These are phyloP conservation scores for Heliconius erato DNA, from an alignment of 2,888 invertebrate genomes.

Conservation along the genomic window DNA sequence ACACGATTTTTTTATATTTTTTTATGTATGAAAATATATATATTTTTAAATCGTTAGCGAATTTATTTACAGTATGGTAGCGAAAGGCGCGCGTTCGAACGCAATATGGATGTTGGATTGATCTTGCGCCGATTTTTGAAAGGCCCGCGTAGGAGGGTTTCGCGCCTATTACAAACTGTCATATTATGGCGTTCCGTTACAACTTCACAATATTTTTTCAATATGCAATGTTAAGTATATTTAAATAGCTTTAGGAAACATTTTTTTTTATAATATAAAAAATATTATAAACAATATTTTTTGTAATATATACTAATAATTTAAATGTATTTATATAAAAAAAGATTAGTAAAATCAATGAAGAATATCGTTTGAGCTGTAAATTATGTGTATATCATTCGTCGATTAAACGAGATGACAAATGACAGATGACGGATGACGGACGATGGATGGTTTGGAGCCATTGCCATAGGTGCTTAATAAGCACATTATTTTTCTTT, in stretches of 20 bases:
- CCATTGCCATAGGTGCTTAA: not conserved
- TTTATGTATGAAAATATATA: slow-evolving; percentile 32
- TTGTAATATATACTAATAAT: too few species aligned
- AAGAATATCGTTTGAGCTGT: too few species aligned
- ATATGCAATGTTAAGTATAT: not conserved
- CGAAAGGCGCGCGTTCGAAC: slow-evolving; percentile 78
- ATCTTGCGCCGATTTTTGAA: slow-evolving; percentile 81
- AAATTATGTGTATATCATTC: too few species aligned
- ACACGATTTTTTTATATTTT: slow-evolving; percentile 36
- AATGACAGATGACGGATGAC: too few species aligned
- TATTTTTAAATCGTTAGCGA: slow-evolving; percentile 51
- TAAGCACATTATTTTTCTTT: not conserved
- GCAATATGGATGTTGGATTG: slow-evolving; percentile 71
- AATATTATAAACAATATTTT: too few species aligned
- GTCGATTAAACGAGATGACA: too few species aligned
- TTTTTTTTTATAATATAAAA: too few species aligned
- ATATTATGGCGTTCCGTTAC: slow-evolving; percentile 69
- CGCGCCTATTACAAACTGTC: slow-evolving; percentile 70
- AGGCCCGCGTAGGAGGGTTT: slow-evolving; percentile 86
- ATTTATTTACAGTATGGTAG: slow-evolving; percentile 57
- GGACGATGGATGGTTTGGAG: too few species aligned
- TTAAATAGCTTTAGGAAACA: not conserved
- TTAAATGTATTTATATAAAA: too few species aligned
- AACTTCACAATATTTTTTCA: slow-evolving; percentile 50
- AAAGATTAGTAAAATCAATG: too few species aligned